Base-by-base conservation (phyloP, 2,797 vertebrate species). In the Erpetoichthys calabaricus region DNA sequence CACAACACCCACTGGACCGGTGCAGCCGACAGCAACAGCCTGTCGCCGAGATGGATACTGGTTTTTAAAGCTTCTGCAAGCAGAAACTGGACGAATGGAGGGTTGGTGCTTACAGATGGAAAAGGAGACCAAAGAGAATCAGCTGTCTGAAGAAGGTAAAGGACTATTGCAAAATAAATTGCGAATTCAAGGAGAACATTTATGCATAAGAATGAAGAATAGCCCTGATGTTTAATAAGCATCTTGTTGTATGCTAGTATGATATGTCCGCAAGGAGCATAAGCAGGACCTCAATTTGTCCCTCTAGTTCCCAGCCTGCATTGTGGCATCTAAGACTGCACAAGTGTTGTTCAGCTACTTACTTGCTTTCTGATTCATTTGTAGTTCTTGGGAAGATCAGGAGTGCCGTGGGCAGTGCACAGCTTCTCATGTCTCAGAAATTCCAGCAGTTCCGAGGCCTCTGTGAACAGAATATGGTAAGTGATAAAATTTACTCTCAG, bases 61-160 rank as follows among this genome's bases (percentile, higher is more conserved):
- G 96, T 99, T 99, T 73, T 79, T 98, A 69, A 98, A 98, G 78
- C 86, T 99, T 59, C 86, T 99, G 68, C 92, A 97, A 78, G 94
- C 94, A 0, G 96, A 99, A 73, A 94, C 91, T 0, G 94, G 93
- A 61, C 84, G 96, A 58, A 89, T 99, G 75, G 94, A 99, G 67
- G 96, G 96, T 61, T 99, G 96, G 96, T 99, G 94, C 74, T 89
- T 86, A 64, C 96, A 99, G 86, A 99, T 99, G 94, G 91, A 99
- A 67, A 89, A 92, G 82, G 96, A 99, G 83, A 96, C 91, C 80
- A 94, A 90, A 82, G 92, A 98, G 80, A 91, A 98, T 80, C 91
- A 81, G 76, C 89, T 98, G 68, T 93, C 93, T 70, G 94, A 98
- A 75, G 94, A 98, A 79, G 94, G 96, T 96, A 69, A 7, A 49